Percentiles rank a stretch among this genome's conserved stretches.
These are phyloP conservation scores for Oopsacas minuta DNA, from an alignment of 37 sponge, comb jelly and placozoan genomes.

Conservation along the genomic window DNA sequence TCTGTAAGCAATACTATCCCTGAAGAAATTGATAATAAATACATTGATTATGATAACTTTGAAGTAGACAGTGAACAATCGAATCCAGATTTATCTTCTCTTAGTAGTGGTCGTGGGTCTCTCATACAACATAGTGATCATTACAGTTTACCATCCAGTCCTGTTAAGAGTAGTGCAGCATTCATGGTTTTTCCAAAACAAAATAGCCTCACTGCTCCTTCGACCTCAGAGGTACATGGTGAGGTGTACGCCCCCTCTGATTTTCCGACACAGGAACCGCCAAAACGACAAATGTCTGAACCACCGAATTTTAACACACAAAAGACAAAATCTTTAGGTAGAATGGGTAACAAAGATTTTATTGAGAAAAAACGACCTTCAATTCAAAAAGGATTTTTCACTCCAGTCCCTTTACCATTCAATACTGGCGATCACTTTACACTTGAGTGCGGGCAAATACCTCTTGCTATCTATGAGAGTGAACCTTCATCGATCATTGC, in stretches of 20 bases:
- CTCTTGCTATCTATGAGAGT: conserved; percentile 73
- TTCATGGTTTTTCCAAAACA: not conserved
- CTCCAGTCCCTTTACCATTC: not conserved
- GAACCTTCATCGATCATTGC: conserved; percentile 95
- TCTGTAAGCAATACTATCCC: not conserved
- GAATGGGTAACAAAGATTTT: not conserved
- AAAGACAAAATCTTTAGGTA: not conserved
- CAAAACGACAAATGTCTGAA: not conserved
- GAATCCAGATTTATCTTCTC: not conserved
- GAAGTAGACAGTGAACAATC: not conserved
- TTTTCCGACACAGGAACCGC: not conserved
- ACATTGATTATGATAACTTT: not conserved
- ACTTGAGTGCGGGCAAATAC: conserved; percentile 22
- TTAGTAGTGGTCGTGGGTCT: not conserved
- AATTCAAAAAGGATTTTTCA: not conserved
- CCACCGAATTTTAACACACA: not conserved
- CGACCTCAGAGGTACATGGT: not conserved
- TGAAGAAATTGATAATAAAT: not conserved
- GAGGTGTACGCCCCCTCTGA: not conserved
- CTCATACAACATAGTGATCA: not conserved
- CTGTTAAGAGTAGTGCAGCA: not conserved
- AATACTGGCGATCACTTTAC: not conserved
- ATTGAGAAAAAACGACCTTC: not conserved
- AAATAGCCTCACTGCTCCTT: not conserved
- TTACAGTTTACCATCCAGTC: not conserved